These are phyloP conservation scores for Schrankia costaestrigalis DNA, from an alignment of 2,888 invertebrate genomes.

Conservation along the genomic window DNA sequence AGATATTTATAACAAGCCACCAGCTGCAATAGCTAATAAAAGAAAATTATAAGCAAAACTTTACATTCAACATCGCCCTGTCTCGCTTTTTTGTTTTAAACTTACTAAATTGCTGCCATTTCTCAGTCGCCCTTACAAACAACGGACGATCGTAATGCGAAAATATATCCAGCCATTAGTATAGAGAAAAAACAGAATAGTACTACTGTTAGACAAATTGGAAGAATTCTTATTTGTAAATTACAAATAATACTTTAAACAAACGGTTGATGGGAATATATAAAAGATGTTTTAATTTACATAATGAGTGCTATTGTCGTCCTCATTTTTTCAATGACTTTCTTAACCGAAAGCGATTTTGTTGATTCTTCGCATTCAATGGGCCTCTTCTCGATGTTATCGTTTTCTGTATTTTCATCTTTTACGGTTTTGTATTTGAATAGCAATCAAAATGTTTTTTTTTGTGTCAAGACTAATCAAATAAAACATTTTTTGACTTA, in stretches of 20 bases:
- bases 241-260: slow-evolving; percentile 63
- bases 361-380: slow-evolving; percentile 43
- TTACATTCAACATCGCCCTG: slow-evolving; percentile 20
- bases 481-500: too few relatives aligned
- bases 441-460: too few relatives aligned
- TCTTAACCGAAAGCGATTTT: slow-evolving; percentile 7
- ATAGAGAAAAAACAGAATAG: slow-evolving; percentile 28
- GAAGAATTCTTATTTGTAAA: slow-evolving; percentile 61
- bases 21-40: slow-evolving; percentile 21
- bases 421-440: too few relatives aligned
- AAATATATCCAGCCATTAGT: slow-evolving; percentile 51
- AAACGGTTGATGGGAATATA: slow-evolving; percentile 57
- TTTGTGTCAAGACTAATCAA: too few relatives aligned
- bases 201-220: slow-evolving; percentile 56
- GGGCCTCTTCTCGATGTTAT: slow-evolving; percentile 42
- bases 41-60: slow-evolving; percentile 25
- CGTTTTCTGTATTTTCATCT: too few relatives aligned
- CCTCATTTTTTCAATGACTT: slow-evolving; percentile 51
- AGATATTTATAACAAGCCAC: background rate
- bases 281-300: slow-evolving; percentile 69
- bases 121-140: slow-evolving; percentile 45
- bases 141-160: slow-evolving; percentile 44
- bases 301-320: slow-evolving; percentile 61
- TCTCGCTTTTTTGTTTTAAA: slow-evolving; percentile 34
- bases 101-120: slow-evolving; percentile 42